Evolutionary conservation across 2,113 vertebrate genomes (phyloP), one percentile per base, ranked within the genome.

Genomic region (Motacilla tschutschensis): DNA sequence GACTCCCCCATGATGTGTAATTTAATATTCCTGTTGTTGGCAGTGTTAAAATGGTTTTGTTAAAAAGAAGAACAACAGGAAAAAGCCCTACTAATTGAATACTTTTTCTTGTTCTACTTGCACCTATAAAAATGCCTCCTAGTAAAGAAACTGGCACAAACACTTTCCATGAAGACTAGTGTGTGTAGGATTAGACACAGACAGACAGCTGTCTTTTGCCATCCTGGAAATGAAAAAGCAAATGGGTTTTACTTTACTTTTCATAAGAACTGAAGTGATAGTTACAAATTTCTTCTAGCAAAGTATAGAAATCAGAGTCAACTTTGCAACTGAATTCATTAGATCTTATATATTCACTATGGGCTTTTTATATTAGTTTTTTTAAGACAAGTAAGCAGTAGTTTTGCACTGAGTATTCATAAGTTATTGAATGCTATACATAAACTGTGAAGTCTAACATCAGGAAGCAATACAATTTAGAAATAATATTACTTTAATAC

Each of bases 201-300:
- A 17, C 11, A 72, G 22, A 26, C 58, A 76, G 28, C 19, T 83
- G 25, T 51, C 47, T 83, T 75, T 60, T 72, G 46, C n/a, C 26
- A n/a, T 76, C 40, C 33, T 76, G 51, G 31, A 88, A 90, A 66
- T 28, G 14, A 69, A 81, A 81, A 13, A 76, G 40, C 16, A 84
- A 83, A 35, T 31, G 25, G 22, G 12, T 69, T 67, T 29, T 21
- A 66, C 24, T 25, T 47, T 48, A 33, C 13, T 65, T 73, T 25
- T 47, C 43, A 8, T 31, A 76, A 72, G n/a, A 81, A 53, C 4
- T 44, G 24, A 67, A 70, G 11, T 28, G 22, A 57, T 50, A 81
- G 69, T 28, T 57, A 67, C 5, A 46, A 67, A 73, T 73, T 79
- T 81, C 50, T 72, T 29, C 31, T 59, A 84, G 40, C 2, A 18